Evolutionary conservation across 2,113 vertebrate species (phyloP).

Genomic region (Podocnemis expansa): DNA sequence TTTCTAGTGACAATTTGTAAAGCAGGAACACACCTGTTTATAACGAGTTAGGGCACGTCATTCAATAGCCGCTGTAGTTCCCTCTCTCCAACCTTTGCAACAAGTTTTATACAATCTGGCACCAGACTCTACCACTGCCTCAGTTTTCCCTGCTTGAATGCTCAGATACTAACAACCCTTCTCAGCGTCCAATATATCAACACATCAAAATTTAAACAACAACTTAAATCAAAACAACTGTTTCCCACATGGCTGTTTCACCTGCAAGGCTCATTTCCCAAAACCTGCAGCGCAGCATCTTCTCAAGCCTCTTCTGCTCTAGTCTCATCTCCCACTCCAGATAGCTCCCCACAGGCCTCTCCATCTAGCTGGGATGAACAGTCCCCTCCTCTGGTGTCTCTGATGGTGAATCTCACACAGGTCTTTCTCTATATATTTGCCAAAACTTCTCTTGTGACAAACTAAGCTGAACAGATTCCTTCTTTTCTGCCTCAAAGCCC

Average conservation of each 20-base stretch:
- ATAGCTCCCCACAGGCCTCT: neutral
- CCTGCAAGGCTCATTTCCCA: neutral
- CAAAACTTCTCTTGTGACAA: neutral
- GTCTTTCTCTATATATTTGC: neutral
- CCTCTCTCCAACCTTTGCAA: neutral
- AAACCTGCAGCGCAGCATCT: neutral
- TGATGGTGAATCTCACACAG: neutral
- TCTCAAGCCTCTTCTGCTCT: neutral
- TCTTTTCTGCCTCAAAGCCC: neutral
- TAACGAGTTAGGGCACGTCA: constrained; percentile 4
- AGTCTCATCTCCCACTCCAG: neutral
- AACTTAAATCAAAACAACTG: neutral
- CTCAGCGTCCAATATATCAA: neutral
- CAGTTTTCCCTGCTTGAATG: neutral
- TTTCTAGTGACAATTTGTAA: neutral
- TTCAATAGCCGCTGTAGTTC: neutral
- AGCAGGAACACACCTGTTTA: neutral
- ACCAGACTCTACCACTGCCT: neutral
- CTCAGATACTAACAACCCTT: neutral
- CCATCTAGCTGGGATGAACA: neutral
- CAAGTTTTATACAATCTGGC: neutral
- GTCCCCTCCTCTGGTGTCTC: neutral
- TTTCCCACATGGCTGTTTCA: neutral
- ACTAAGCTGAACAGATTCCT: neutral
- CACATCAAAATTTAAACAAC: neutral